Evolutionary conservation across 1,140 invertebrate genomes (phyloP).

Genomic region (Oreohelix idahoensis): DNA sequence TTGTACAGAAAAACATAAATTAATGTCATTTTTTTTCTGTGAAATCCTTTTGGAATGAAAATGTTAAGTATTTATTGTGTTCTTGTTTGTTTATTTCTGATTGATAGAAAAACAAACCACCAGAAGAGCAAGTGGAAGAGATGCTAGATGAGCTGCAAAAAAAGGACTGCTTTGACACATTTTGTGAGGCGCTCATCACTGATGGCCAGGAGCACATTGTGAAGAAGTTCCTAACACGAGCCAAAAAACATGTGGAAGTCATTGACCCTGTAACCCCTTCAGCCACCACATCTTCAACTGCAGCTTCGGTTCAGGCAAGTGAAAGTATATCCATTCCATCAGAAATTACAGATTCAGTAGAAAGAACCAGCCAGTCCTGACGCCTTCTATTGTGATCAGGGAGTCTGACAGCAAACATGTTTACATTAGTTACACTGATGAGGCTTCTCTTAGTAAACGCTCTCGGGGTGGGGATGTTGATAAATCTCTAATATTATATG

Average conservation of each 20-base stretch:
- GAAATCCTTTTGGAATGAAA: too few relatives aligned
- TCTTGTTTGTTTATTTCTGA: not conserved
- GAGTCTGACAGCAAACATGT: slow-evolving; percentile 45
- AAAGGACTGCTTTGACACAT: slow-evolving; percentile 58
- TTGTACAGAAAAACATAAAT: too few relatives aligned
- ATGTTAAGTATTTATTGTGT: too few relatives aligned
- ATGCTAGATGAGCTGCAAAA: slow-evolving; percentile 56
- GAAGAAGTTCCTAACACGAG: slow-evolving; percentile 44
- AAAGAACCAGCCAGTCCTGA: not conserved
- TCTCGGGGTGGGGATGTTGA: not conserved
- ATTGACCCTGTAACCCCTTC: not conserved
- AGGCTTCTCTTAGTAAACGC: not conserved
- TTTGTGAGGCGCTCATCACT: slow-evolving; percentile 62
- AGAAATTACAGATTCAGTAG: slow-evolving; percentile 30
- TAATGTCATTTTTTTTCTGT: too few relatives aligned
- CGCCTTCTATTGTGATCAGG: slow-evolving; percentile 29
- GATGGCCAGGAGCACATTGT: slow-evolving; percentile 62
- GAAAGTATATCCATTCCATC: not conserved
- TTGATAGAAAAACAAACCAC: slow-evolving; percentile 48
- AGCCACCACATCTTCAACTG: not conserved
- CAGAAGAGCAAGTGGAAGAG: slow-evolving; percentile 59
- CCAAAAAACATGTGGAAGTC: not conserved
- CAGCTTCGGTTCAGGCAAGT: not conserved
- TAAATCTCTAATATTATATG: not conserved
- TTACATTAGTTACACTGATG: slow-evolving; percentile 30